Percentiles rank a stretch among this genome's conserved stretches.
These are phyloP conservation scores for Merops nubicus DNA, from an alignment of 2,113 vertebrate genomes.

Conservation along the genomic window DNA sequence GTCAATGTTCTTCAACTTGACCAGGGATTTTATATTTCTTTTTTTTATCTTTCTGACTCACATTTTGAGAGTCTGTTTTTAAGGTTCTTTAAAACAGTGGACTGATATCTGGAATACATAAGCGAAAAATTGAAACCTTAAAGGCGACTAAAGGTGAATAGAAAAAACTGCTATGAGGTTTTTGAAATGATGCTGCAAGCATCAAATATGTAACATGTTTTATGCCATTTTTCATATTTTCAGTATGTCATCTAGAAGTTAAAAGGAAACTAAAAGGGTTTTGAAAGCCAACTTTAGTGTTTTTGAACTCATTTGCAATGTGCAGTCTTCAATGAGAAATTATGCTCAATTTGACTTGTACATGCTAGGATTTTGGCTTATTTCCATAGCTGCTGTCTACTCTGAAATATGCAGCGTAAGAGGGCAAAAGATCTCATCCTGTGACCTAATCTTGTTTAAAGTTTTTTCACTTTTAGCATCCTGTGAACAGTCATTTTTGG, in stretches of 20 bases:
- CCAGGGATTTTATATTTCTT: background rate
- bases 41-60: background rate
- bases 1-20: background rate
- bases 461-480: constrained; percentile 8
- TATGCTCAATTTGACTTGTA: background rate
- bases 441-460: constrained; percentile 7
- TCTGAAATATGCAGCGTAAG: background rate
- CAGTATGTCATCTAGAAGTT: background rate
- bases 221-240: background rate
- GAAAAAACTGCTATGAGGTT: background rate
- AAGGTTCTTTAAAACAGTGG: background rate
- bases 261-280: background rate
- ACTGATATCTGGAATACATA: background rate
- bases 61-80: background rate
- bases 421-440: background rate
- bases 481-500: constrained; percentile 24
- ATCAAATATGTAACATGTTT: background rate
- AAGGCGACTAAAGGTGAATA: background rate
- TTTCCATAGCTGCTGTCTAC: background rate
- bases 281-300: background rate
- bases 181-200: background rate
- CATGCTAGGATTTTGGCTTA: background rate
- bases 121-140: background rate
- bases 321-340: background rate
- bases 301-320: background rate